Evolutionary conservation across 2,888 invertebrate species (phyloP), one percentile per base, ranked within the genome.

Genomic region (Caenorhabditis virilis): DNA sequence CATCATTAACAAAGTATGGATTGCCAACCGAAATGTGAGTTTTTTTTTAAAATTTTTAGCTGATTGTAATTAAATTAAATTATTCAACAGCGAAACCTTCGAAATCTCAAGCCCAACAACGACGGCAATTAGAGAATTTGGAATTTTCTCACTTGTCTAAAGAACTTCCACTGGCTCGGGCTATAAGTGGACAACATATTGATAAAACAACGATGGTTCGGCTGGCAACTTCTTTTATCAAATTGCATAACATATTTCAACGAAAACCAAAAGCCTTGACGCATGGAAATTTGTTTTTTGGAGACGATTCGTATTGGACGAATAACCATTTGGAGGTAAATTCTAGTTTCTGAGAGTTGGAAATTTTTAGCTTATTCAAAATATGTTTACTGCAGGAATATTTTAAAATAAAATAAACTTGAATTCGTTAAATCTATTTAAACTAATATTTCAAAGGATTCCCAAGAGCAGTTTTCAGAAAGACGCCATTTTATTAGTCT

Each of bases 141-240:
- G 94, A 95, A 87, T 95, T 94, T 87, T 93, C 93, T 86, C 93
- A 93, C 87, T 87, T 95, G 84, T 93, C 94, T 69, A 81, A 93
- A 91, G 79, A 83, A 68, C 74, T 84, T 45, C 84, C 84, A 11
- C 68, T 84, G 20, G 81, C 84, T 2, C 88, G 93, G 91, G 93
- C 88, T 91, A 85, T 94, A 91, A 26, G 88, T 91, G 74, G 92
- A 90, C 83, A 85, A 64, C 88, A 94, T 51, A 71, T 79, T 42
- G 79, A 80, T 56, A 80, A 73, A 49, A 74, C 76, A 2, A 71
- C 76, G 9, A 70, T 78, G 63, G 76, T 78, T 18, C 59, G 77
- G 20, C 55, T 78, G 30, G 78, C 78, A 1, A 60, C 67, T 2
- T 53, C 72, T 16, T 76, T 67, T 42, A 78, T 78, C 25, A 69